Percentiles rank a stretch among this genome's conserved stretches.
Conservation (phyloP, 2,797 vertebrate genomes). For the Lophius americanus region DNA sequence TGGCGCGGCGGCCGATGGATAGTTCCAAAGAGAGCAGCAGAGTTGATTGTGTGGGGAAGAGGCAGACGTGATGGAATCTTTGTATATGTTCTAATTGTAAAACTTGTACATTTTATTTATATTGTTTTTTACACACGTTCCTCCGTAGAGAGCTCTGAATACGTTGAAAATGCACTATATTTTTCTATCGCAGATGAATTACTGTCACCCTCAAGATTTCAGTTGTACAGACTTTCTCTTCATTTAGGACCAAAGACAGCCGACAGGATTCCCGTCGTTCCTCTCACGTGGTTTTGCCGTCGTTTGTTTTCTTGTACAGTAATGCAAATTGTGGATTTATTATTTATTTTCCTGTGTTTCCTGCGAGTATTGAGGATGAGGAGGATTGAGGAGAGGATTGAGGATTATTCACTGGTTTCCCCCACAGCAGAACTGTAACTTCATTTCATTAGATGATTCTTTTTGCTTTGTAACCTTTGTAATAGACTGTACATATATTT, state of each 20-base stretch:
- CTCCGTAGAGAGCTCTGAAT: constrained; percentile 97
- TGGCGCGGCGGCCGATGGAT: constrained; percentile 77
- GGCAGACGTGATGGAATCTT: constrained; percentile 85
- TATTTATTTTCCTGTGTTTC: constrained; percentile 96
- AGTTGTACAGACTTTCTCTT: constrained; percentile 93
- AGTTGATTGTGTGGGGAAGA: constrained; percentile 88
- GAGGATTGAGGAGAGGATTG: constrained; percentile 89
- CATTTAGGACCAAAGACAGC: constrained; percentile 99
- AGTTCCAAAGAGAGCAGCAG: constrained; percentile 96
- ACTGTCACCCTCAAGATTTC: constrained; percentile 93
- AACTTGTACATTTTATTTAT: constrained; percentile 99
- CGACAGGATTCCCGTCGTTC: constrained; percentile 86
- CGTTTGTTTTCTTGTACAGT: constrained; percentile 93
- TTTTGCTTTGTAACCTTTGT: constrained; percentile 99
- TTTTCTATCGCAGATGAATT: constrained; percentile 98
- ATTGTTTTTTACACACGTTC: constrained; percentile 94
- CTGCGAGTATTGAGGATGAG: constrained; percentile 86
- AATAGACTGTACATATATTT: constrained; percentile 99
- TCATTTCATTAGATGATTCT: constrained; percentile 89
- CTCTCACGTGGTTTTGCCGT: constrained; percentile 70
- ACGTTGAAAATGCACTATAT: constrained; percentile 99
- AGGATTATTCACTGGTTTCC: constrained; percentile 87
- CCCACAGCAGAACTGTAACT: constrained; percentile 88
- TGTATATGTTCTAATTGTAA: constrained; percentile 99
- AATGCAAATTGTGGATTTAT: constrained; percentile 89